Evolutionary conservation across 1,140 invertebrate species (phyloP).

Genomic region (Cardiocondyla obscurior): DNA sequence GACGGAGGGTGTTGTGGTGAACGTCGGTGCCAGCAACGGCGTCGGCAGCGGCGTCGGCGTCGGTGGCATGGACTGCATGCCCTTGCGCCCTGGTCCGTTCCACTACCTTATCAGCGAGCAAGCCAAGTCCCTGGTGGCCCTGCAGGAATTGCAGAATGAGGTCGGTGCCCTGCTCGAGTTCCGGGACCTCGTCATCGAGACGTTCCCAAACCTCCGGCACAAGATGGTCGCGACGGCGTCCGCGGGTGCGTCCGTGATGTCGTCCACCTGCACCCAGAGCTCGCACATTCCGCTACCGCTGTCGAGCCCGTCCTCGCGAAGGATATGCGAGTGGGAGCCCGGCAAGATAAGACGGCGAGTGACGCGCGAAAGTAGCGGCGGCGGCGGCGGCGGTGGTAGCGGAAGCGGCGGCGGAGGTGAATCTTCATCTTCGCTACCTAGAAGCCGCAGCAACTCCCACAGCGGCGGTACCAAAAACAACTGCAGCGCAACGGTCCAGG

Average conservation of each 20-base stretch:
- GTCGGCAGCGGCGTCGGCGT: slow-evolving; percentile 79
- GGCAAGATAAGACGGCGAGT: slow-evolving; percentile 90
- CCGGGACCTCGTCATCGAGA: slow-evolving; percentile 95
- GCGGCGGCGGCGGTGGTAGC: slow-evolving; percentile 77
- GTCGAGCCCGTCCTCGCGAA: slow-evolving; percentile 78
- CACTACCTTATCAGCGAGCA: slow-evolving; percentile 92
- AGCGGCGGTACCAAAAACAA: slow-evolving; percentile 85
- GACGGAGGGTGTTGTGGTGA: slow-evolving; percentile 76
- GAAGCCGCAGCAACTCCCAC: slow-evolving; percentile 87
- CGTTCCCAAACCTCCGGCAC: slow-evolving; percentile 93
- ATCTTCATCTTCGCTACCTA: slow-evolving; percentile 83
- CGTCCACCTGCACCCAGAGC: slow-evolving; percentile 70
- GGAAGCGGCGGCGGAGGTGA: slow-evolving; percentile 82
- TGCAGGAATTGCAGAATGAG: slow-evolving; percentile 94
- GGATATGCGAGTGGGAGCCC: slow-evolving; percentile 88
- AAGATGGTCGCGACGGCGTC: slow-evolving; percentile 87
- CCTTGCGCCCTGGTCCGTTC: slow-evolving; percentile 88
- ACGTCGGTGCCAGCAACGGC: slow-evolving; percentile 79
- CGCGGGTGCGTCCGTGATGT: slow-evolving; percentile 79
- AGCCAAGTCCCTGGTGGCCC: slow-evolving; percentile 90
- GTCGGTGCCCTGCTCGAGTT: slow-evolving; percentile 94
- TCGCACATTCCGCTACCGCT: slow-evolving; percentile 77
- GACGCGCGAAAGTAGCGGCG: slow-evolving; percentile 39
- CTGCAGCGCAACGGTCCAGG: slow-evolving; percentile 88
- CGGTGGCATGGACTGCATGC: slow-evolving; percentile 89